Evolutionary conservation across 2,888 invertebrate genomes (phyloP), one percentile per base, ranked within the genome.

Genomic region (Rhimphoctona megacephalus): DNA sequence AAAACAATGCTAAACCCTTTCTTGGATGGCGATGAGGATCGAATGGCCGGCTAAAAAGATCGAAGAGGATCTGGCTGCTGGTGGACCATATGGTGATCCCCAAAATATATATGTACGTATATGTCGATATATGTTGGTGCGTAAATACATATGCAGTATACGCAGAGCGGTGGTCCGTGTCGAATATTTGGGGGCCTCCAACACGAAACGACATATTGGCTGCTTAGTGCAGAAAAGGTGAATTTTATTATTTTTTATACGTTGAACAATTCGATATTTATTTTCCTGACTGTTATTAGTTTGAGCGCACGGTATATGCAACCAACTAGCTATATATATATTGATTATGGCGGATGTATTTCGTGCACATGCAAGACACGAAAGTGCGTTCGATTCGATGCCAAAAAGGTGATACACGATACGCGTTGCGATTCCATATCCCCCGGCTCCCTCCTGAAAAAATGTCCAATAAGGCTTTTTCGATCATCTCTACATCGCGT

Each of bases 81-180:
- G 78, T 84, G 86, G 84, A 86, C 83, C 86, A 86, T 86, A 86
- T 86, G 86, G 86, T 78, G 81, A 84, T 84, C 66, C 76, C 36
- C 25, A 14, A 66, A 72, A 54, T 66, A 39, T 52, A 54, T 36
- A 81, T 30, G 30, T 67, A 2, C 33, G 39, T 52, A 61, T 49
- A 72, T 36, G 39, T 25, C 52, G 36, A 67, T 43, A 19, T 36
- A 30, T 80, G 22, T 46, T 30, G 6, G 36, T 6, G 64, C 66
- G 9, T 67, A 33, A 49, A 79, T 61, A 76, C 61, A 33, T 76
- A 49, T 52, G 78, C 70, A 67, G 76, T 83, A 86, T 86, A 84
- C 83, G 78, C 52, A 67, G 49, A 83, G 86, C 83, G 83, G 61
- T 49, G 33, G 43, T 70, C n/a, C 79, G 70, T 69, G 69, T 54